phyloP scores from a whole-genome alignment of 2,797 vertebrate genomes.

The Trichosurus vulpecula region DNA sequence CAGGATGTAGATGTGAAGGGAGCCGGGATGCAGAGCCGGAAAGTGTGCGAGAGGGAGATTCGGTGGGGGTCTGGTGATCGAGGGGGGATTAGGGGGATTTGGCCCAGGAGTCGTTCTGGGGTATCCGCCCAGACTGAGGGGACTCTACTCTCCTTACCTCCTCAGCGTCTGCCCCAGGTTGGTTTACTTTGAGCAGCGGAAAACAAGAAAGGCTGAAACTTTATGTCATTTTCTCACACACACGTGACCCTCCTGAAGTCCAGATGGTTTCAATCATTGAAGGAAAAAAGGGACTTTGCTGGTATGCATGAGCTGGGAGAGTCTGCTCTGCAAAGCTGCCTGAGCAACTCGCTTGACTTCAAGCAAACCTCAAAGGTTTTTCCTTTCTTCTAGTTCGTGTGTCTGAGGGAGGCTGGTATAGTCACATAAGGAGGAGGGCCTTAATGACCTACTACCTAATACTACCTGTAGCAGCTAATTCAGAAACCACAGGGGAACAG shows the following conservation, averaged over 20 bases:
- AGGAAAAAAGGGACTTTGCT: conserved; percentile 73
- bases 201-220: conserved; percentile 72
- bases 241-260: conserved; percentile 69
- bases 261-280: conserved; percentile 80
- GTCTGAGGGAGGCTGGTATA: conserved; percentile 29
- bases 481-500: conserved; percentile 1
- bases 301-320: conserved; percentile 75
- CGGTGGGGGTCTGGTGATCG: not conserved
- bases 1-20: conserved; percentile 18
- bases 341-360: conserved; percentile 57
- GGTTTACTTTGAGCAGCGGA: conserved; percentile 63
- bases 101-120: not conserved
- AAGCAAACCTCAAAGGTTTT: conserved; percentile 58
- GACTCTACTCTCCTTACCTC: conserved; percentile 57
- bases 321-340: conserved; percentile 70
- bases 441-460: conserved; percentile 5
- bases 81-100: not conserved
- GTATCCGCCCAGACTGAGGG: not conserved
- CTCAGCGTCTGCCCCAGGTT: conserved; percentile 51
- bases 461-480: conserved; percentile 23
- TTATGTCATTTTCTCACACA: conserved; percentile 79
- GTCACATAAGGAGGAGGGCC: not conserved
- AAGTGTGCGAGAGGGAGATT: not conserved
- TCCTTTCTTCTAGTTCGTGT: conserved; percentile 36
- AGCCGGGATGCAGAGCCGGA: not conserved